These are phyloP conservation scores for Parasteatoda tepidariorum DNA, from an alignment of 1,140 invertebrate genomes.

Conservation along the genomic window DNA sequence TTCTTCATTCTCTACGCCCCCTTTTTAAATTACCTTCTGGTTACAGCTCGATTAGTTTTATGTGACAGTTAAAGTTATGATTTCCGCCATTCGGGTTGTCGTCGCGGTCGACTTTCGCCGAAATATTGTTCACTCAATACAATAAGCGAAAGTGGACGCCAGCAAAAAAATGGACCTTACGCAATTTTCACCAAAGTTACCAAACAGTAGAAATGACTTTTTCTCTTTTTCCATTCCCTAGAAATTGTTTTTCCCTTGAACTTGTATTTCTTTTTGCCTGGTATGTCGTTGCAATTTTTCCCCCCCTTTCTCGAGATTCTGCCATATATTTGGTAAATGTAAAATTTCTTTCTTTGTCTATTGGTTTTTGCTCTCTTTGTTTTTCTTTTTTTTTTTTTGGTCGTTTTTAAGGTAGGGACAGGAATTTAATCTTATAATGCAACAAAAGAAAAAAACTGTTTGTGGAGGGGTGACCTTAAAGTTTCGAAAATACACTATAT, in stretches of 20 bases:
- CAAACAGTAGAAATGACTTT: background rate
- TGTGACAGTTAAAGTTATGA: constrained; percentile 29
- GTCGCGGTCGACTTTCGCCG: constrained; percentile 5
- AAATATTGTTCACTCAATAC: constrained; percentile 24
- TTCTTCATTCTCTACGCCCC: too few species aligned
- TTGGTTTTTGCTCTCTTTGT: too few species aligned
- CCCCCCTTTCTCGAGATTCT: background rate
- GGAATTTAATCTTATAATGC: constrained; percentile 46
- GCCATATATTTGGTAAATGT: constrained; percentile 25
- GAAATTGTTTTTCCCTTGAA: background rate
- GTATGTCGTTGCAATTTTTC: background rate
- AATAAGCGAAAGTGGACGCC: background rate
- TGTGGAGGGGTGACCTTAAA: too few species aligned
- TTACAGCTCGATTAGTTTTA: constrained; percentile 31
- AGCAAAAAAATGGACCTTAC: constrained; percentile 3
- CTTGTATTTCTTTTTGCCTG: constrained; percentile 7
- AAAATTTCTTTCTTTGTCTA: constrained; percentile 8
- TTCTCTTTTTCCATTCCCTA: background rate
- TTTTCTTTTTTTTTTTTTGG: constrained; percentile 1
- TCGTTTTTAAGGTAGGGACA: background rate
- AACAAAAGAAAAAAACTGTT: constrained; percentile 13
- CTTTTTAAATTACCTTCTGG: background rate
- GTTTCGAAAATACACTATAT: too few species aligned
- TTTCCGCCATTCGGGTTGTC: constrained; percentile 4
- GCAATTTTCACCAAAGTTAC: background rate